Percentiles rank a stretch among this genome's conserved stretches.
Evolutionary conservation across 1,140 invertebrate genomes (phyloP).

Genomic region (Ooceraea biroi): DNA sequence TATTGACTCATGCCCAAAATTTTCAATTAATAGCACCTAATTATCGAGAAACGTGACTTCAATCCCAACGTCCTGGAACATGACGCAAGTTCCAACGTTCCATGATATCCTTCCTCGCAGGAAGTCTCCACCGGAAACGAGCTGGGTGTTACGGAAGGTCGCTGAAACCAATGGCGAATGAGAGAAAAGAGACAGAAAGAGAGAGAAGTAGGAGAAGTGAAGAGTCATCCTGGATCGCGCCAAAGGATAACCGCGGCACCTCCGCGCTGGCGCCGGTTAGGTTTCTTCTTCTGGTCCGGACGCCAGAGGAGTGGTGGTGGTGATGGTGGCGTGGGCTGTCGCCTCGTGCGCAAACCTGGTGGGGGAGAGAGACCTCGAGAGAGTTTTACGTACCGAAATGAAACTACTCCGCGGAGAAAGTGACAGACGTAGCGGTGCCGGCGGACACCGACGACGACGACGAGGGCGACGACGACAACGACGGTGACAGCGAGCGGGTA

Average conservation of each 20-base stretch:
- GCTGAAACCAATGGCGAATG: not conserved
- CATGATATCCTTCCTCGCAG: not conserved
- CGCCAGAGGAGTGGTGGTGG: slow-evolving; percentile 27
- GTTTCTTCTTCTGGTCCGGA: slow-evolving; percentile 56
- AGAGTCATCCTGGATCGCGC: slow-evolving; percentile 22
- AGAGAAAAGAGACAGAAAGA: not conserved
- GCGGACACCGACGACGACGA: slow-evolving; percentile 70
- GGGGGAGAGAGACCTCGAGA: slow-evolving; percentile 75
- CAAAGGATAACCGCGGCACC: slow-evolving; percentile 36
- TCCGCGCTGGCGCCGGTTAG: slow-evolving; percentile 3
- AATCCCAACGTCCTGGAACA: no score
- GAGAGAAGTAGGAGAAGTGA: not conserved
- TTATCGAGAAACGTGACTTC: not conserved
- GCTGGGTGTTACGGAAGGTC: slow-evolving; percentile 14
- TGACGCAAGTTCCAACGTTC: not conserved
- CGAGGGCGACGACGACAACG: slow-evolving; percentile 61
- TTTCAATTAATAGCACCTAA: not conserved
- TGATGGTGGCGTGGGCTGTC: slow-evolving; percentile 4
- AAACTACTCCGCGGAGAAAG: slow-evolving; percentile 85
- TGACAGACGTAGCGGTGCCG: slow-evolving; percentile 81
- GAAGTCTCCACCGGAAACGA: not conserved
- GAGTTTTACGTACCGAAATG: slow-evolving; percentile 85
- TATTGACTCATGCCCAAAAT: not conserved
- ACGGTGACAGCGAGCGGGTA: slow-evolving; percentile 67
- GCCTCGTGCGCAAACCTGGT: slow-evolving; percentile 26